Evolutionary conservation across 2,797 vertebrate genomes (phyloP), one percentile per base, ranked within the genome.

Genomic region (Crocidura indochinensis): DNA sequence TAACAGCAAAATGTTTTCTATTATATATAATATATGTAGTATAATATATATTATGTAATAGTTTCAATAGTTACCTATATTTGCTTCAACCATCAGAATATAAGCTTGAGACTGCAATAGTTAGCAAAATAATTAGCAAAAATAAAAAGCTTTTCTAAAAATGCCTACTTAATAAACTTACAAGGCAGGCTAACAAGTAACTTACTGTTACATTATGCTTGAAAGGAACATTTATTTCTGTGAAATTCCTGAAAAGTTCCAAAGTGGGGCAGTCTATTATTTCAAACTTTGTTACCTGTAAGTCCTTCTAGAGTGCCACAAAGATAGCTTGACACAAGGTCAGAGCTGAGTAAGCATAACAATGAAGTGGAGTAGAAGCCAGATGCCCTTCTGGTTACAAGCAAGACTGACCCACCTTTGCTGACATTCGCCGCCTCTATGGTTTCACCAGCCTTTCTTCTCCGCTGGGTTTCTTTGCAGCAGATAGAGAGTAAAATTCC

Each of bases 381-480:
- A 94, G 93, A 84, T 80, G 92, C 92, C 91, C 94, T 95, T 94
- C 51, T 38, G 56, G 91, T 94, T 97, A 94, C 67, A 93, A 80
- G 94, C 78, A 96, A 93, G 91, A 95, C 90, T 96, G 95, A 97
- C 95, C 96, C 95, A 97, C 96, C 97, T 98, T 97, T 97, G 74
- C 93, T 97, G 94, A 94, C 96, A 97, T 98, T 98, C 97, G 94
- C 90, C 94, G 85, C 81, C 96, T 97, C 93, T 95, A 86, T 68
- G 95, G 95, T 88, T 95, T 96, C 92, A 44, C 49, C 91, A 75
- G 87, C 17, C 96, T 97, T 97, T 97, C 84, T 96, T 97, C 97
- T 97, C 97, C 94, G 97, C 91, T 94, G 96, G 97, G 92, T 97
- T 92, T 95, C 97, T 95, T 97, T 97, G 95, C 93, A 97, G 94